A percentile compares a stretch with the other conserved stretches of the same genome.
phyloP scores from a whole-genome alignment of 2,888 invertebrate species.

The Cabera pusaria region DNA sequence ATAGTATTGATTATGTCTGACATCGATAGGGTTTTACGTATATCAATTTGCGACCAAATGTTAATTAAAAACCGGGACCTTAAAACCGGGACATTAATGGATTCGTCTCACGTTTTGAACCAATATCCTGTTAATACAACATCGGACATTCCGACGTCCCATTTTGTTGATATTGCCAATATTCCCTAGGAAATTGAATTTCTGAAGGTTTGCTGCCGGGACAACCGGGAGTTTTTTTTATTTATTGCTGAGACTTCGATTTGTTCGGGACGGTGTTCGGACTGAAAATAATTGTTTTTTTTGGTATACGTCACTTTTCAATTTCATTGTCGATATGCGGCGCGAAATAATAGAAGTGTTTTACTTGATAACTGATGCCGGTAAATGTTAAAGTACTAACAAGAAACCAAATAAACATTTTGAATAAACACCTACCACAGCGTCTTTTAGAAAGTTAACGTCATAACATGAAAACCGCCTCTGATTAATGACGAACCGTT shows the following conservation, averaged over 20 bases:
- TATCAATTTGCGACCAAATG: slow-evolving; percentile 30
- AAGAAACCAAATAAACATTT: no score
- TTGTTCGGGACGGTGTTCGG: slow-evolving; percentile 25
- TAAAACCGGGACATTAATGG: slow-evolving; percentile 42
- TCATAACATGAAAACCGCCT: no score
- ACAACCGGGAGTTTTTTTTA: slow-evolving; percentile 32
- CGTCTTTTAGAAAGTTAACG: no score
- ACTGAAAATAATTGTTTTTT: slow-evolving; percentile 29
- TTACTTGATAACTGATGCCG: no score
- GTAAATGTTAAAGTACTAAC: no score
- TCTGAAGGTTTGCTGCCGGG: slow-evolving; percentile 39
- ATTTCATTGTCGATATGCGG: background rate
- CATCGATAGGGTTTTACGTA: slow-evolving; percentile 20
- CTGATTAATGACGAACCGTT: no score
- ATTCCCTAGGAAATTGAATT: slow-evolving; percentile 60
- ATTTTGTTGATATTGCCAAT: slow-evolving; percentile 60
- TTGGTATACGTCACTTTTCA: slow-evolving; percentile 9
- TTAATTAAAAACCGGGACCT: slow-evolving; percentile 55
- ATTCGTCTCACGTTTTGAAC: slow-evolving; percentile 47
- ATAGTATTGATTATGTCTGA: slow-evolving; percentile 17
- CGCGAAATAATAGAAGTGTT: no score
- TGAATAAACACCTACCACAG: no score
- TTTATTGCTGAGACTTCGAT: slow-evolving; percentile 33
- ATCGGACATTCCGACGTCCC: slow-evolving; percentile 45
- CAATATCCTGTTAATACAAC: slow-evolving; percentile 55